Percentiles rank a stretch among this genome's conserved stretches.
Conservation (phyloP, 2,888 invertebrate genomes). For the Ceratothoa steindachneri region DNA sequence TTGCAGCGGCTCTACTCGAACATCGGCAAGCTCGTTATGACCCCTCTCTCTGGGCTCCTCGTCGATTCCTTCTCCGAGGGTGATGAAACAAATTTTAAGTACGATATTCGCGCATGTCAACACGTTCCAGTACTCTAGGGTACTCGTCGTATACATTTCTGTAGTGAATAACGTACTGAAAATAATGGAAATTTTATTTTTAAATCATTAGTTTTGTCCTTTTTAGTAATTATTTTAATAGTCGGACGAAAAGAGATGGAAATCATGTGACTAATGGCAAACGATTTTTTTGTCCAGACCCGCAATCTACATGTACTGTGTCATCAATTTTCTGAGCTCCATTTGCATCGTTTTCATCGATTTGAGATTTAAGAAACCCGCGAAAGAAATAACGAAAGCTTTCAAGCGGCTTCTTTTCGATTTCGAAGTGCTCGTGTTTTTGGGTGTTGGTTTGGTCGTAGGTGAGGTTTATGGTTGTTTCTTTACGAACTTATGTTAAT, state of each 20-base stretch:
- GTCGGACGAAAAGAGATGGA: no score
- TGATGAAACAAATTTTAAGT: background rate
- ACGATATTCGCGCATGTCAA: no score
- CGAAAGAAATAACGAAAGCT: background rate
- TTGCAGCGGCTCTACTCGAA: constrained; percentile 71
- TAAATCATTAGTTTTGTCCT: background rate
- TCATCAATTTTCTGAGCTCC: background rate
- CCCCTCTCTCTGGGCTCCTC: constrained; percentile 68
- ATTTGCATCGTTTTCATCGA: background rate
- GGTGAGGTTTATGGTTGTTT: background rate
- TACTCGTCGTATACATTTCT: no score
- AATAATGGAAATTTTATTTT: no score
- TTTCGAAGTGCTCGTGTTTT: background rate
- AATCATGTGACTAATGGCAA: no score
- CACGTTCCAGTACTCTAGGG: no score
- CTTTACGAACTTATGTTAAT: no score
- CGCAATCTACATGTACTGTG: constrained; percentile 4
- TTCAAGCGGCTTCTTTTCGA: background rate
- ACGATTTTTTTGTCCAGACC: constrained; percentile 14
- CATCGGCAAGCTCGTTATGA: constrained; percentile 72
- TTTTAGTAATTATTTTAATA: no score
- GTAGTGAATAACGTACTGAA: no score
- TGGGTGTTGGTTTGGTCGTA: background rate
- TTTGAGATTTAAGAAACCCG: background rate
- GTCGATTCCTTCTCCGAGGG: constrained; percentile 70